Conservation (phyloP, 2,888 invertebrate genomes). For the Nezara viridula region DNA sequence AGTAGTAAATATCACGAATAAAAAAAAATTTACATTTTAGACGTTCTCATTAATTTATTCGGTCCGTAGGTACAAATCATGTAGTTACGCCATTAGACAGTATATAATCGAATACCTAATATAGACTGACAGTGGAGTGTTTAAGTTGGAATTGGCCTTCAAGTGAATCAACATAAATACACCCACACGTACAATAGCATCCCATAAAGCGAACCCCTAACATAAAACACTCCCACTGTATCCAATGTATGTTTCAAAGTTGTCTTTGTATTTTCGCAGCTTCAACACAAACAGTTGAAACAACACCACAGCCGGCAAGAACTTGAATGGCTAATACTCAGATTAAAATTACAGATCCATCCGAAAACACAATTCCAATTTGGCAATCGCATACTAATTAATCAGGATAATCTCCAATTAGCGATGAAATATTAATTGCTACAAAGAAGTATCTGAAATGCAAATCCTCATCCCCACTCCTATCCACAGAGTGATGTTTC, state of each 20-base stretch:
- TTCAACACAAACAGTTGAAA: background rate
- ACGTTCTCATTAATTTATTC: no score
- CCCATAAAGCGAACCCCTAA: background rate
- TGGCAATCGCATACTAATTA: background rate
- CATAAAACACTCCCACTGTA: background rate
- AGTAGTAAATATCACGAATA: no score
- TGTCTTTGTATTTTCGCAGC: background rate
- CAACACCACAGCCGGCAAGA: background rate
- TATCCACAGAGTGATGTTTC: background rate
- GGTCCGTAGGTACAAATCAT: no score
- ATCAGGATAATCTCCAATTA: slow-evolving; percentile 2
- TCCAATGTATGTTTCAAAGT: background rate
- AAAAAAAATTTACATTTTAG: no score
- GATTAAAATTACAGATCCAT: background rate
- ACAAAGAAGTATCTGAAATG: background rate
- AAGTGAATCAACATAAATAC: no score
- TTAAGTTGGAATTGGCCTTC: no score
- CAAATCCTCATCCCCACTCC: background rate
- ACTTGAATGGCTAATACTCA: background rate
- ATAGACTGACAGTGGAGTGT: no score
- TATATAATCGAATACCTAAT: no score
- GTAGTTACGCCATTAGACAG: no score
- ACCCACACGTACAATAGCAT: no score
- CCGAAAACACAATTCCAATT: background rate
- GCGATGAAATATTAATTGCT: background rate